Percentiles rank a stretch among this genome's conserved stretches.
Conservation (phyloP, 2,888 invertebrate species). For the Agrochola circellaris region DNA sequence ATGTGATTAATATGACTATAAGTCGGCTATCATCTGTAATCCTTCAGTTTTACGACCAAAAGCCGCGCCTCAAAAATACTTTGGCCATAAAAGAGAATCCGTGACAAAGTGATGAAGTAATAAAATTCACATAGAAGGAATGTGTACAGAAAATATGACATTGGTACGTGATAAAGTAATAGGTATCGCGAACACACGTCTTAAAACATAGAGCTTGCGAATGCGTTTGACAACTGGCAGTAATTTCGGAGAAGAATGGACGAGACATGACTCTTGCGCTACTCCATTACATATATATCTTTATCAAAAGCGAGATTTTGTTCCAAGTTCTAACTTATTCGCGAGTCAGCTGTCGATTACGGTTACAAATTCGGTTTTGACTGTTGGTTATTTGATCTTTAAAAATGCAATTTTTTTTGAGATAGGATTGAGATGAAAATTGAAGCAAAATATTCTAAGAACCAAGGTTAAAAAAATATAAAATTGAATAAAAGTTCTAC, state of each 20-base stretch:
- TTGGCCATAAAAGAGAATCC: conserved; percentile 54
- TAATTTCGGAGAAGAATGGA: conserved; percentile 81
- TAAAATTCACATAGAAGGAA: conserved; percentile 72
- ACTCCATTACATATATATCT: conserved; percentile 53
- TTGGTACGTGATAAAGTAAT: conserved; percentile 84
- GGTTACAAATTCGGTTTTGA: conserved; percentile 30
- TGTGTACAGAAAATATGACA: conserved; percentile 76
- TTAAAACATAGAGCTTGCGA: conserved; percentile 77
- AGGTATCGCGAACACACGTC: conserved; percentile 75
- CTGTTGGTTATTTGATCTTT: conserved; percentile 8
- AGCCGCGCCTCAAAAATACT: conserved; percentile 51
- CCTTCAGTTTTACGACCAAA: conserved; percentile 52
- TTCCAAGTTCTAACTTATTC: conserved; percentile 39
- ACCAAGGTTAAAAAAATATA: not conserved
- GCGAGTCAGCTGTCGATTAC: conserved; percentile 35
- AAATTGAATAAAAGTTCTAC: not conserved
- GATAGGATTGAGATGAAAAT: conserved; percentile 2
- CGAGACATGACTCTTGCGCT: conserved; percentile 74
- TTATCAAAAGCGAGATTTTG: conserved; percentile 52
- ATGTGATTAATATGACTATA: conserved; percentile 54
- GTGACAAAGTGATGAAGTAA: conserved; percentile 70
- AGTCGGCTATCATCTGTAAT: conserved; percentile 49
- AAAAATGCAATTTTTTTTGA: not conserved
- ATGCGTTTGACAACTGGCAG: conserved; percentile 82
- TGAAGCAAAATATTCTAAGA: not conserved